These are phyloP conservation scores for Hylia prasina DNA, from an alignment of 2,113 vertebrate species.

Conservation along the genomic window DNA sequence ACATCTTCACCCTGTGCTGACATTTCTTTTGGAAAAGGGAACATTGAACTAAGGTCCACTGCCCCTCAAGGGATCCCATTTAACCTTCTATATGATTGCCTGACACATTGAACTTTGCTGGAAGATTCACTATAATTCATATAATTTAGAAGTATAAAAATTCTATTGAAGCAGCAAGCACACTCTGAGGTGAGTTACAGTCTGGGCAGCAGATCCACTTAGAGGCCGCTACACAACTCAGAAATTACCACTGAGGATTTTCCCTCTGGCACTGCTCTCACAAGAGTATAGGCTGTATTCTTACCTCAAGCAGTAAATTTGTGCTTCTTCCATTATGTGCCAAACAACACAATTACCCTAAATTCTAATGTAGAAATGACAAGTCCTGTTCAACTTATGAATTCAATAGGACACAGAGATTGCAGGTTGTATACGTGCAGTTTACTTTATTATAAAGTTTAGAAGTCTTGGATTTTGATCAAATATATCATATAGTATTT, in stretches of 20 bases:
- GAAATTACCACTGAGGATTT: neutral
- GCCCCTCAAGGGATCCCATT: neutral
- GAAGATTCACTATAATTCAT: neutral
- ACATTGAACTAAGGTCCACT: neutral
- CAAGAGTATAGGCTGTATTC: neutral
- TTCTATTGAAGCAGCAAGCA: neutral
- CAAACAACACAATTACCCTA: neutral
- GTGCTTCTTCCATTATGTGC: neutral
- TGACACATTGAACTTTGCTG: neutral
- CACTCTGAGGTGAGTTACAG: neutral
- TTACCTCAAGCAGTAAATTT: neutral
- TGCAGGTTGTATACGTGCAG: neutral
- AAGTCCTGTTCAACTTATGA: neutral
- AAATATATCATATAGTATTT: neutral
- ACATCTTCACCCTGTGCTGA: rapidly evolving
- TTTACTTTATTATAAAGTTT: neutral
- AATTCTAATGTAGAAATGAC: neutral
- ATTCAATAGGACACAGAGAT: neutral
- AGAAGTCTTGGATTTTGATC: neutral
- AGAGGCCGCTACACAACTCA: neutral
- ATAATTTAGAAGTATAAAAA: neutral
- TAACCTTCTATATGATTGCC: neutral
- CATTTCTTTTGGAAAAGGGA: neutral
- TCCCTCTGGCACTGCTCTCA: neutral
- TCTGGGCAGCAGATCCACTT: neutral